Percentiles rank a stretch among this genome's conserved stretches.
phyloP scores from a whole-genome alignment of 2,888 invertebrate species.

The Fissipunctia ypsillon region DNA sequence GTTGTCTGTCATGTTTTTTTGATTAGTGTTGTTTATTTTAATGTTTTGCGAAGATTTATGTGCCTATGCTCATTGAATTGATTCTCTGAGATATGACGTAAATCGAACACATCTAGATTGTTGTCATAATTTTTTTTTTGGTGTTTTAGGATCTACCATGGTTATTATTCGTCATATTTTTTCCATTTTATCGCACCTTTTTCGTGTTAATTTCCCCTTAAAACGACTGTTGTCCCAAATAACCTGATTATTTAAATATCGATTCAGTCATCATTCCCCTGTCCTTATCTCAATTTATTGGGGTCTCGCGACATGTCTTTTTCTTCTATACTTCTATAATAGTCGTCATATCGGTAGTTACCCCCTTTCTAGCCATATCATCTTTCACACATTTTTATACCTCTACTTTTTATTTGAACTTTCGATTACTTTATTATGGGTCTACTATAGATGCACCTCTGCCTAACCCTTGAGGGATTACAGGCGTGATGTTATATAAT shows the following conservation, averaged over 20 bases:
- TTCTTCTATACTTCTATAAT: not conserved
- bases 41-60: not conserved
- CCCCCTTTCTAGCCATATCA: not conserved
- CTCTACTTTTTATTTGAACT: not conserved
- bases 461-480: no score
- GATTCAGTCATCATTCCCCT: not conserved
- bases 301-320: no score
- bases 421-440: no score
- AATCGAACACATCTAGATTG: not conserved
- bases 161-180: not conserved
- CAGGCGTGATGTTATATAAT: no score
- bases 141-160: not conserved
- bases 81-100: constrained; percentile 12
- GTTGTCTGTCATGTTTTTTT: constrained; percentile 26
- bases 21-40: constrained; percentile 10
- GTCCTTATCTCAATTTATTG: fast-evolving
- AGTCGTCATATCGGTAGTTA: not conserved
- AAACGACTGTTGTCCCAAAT: not conserved
- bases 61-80: not conserved
- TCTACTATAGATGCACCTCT: no score
- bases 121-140: not conserved
- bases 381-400: no score
- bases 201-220: no score
- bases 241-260: no score
- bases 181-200: not conserved